Evolutionary conservation across 2,113 vertebrate species (phyloP).

Genomic region (Tautogolabrus adspersus): DNA sequence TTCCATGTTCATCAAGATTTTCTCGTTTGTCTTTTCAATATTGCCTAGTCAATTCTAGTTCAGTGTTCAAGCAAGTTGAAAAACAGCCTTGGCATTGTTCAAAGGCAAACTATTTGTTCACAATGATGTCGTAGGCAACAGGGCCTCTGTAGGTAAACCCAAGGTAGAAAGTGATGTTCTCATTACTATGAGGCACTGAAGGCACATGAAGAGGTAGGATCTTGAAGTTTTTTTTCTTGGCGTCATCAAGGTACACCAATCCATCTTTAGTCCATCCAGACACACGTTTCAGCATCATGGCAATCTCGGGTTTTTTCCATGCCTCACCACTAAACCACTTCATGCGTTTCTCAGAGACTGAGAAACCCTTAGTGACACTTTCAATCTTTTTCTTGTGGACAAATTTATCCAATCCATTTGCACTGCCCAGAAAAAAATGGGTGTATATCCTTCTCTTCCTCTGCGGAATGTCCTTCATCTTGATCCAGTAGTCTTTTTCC

Average conservation of each 20-base stretch:
- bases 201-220: slow-evolving; percentile 74
- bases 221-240: slow-evolving; percentile 65
- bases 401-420: slow-evolving; percentile 82
- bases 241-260: slow-evolving; percentile 78
- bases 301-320: slow-evolving; percentile 74
- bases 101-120: slow-evolving; percentile 29
- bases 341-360: slow-evolving; percentile 81
- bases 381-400: slow-evolving; percentile 85
- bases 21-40: neutral
- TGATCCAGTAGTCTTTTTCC: slow-evolving; percentile 75
- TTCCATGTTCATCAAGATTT: no score
- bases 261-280: slow-evolving; percentile 86
- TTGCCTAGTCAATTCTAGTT: neutral
- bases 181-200: slow-evolving; percentile 82
- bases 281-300: slow-evolving; percentile 74
- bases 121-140: slow-evolving; percentile 77
- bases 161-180: slow-evolving; percentile 79
- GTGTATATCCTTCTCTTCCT: slow-evolving; percentile 83
- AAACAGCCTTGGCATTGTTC: neutral
- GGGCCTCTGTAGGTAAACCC: slow-evolving; percentile 74
- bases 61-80: neutral
- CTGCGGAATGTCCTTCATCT: slow-evolving; percentile 82
- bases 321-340: slow-evolving; percentile 83
- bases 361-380: slow-evolving; percentile 61
- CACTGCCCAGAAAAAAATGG: slow-evolving; percentile 85